Evolutionary conservation across 2,113 vertebrate species (phyloP).

Genomic region (Puffinus mauretanicus): DNA sequence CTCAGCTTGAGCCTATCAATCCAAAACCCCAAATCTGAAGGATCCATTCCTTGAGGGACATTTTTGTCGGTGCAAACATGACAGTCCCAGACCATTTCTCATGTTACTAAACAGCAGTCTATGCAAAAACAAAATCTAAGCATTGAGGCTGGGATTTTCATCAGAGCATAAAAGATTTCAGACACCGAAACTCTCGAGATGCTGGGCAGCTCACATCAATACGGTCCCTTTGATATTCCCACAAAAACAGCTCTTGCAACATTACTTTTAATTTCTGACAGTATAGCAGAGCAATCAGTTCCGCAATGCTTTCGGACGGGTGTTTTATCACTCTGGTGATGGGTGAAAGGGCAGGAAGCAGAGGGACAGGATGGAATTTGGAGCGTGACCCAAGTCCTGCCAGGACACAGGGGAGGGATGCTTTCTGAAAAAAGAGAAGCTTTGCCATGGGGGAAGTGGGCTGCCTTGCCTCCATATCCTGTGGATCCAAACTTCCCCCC

Average conservation of each 20-base stretch:
- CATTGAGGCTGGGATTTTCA: background rate
- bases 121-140: slow-evolving; percentile 8
- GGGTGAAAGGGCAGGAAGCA: slow-evolving; percentile 74
- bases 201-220: background rate
- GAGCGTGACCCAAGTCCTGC: slow-evolving; percentile 42
- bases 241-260: slow-evolving; percentile 5
- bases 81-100: background rate
- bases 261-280: slow-evolving; percentile 48
- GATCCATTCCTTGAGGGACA: background rate
- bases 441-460: slow-evolving; percentile 63
- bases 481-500: slow-evolving; percentile 57
- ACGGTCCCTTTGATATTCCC: background rate
- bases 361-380: slow-evolving; percentile 62
- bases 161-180: background rate
- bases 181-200: background rate
- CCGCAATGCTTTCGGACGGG: fast-evolving
- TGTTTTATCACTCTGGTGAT: slow-evolving; percentile 44
- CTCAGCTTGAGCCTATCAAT: slow-evolving; percentile 28
- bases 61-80: background rate
- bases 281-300: background rate
- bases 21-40: slow-evolving; percentile 6
- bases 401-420: slow-evolving; percentile 36
- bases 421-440: slow-evolving; percentile 46
- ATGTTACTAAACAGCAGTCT: background rate
- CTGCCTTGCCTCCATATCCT: slow-evolving; percentile 57